These are phyloP conservation scores for Neomonachus schauinslandi DNA, from an alignment of 2,113 vertebrate species.

Conservation along the genomic window DNA sequence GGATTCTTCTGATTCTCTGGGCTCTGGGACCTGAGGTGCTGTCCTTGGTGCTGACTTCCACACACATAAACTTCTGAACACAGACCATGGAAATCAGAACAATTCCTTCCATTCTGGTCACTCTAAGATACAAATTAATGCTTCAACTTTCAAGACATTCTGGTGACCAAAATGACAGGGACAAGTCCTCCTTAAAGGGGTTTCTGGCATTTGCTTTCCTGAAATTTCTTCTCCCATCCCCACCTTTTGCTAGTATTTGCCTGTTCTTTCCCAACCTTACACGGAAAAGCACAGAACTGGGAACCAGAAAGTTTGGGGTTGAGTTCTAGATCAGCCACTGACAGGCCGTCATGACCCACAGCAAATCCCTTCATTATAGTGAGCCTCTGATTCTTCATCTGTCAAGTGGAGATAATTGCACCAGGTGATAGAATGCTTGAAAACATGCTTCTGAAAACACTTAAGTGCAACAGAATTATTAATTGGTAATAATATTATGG, in stretches of 20 bases:
- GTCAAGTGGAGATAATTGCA: neutral
- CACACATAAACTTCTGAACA: neutral
- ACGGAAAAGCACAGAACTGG: neutral
- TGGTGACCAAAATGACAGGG: neutral
- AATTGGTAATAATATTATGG: neutral
- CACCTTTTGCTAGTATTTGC: neutral
- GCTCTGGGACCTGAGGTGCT: rapidly evolving
- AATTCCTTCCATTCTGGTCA: neutral
- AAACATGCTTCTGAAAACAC: constrained; percentile 17
- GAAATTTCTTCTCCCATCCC: neutral
- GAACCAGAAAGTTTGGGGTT: neutral
- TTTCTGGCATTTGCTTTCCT: neutral
- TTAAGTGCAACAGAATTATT: neutral
- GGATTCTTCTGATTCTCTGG: neutral
- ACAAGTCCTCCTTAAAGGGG: neutral
- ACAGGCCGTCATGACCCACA: neutral
- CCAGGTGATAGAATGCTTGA: neutral
- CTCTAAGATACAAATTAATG: neutral
- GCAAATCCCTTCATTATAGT: neutral
- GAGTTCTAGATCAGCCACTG: neutral
- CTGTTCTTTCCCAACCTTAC: neutral
- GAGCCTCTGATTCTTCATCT: constrained; percentile 25
- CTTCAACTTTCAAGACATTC: neutral
- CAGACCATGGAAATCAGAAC: neutral
- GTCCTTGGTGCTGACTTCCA: constrained; percentile 60